Conservation (phyloP, 2,113 vertebrate species). For the Dolichallabes microphthalmus region DNA sequence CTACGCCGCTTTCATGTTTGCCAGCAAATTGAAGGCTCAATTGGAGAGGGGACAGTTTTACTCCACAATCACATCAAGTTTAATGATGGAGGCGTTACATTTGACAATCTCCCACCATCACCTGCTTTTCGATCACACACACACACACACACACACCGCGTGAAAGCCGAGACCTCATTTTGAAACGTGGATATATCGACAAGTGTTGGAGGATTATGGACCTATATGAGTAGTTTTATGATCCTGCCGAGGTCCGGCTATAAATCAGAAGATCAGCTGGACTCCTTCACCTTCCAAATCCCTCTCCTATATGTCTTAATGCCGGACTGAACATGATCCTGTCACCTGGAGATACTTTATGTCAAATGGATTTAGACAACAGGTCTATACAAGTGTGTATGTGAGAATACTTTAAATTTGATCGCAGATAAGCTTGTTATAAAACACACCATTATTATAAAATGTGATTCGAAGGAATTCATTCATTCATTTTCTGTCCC, state of each 20-base stretch:
- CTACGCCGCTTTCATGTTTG: constrained; percentile 67
- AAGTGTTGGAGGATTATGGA: constrained; percentile 36
- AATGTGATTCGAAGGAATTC: too few relatives aligned
- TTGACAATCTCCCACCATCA: constrained; percentile 40
- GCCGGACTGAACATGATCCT: not conserved
- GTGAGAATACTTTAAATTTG: not conserved
- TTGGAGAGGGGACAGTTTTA: constrained; percentile 47
- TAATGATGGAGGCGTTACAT: constrained; percentile 49
- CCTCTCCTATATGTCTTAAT: not conserved
- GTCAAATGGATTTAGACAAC: not conserved
- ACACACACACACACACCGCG: not conserved
- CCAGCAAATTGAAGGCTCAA: constrained; percentile 59
- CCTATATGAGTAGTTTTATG: constrained; percentile 30
- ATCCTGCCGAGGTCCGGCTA: constrained; percentile 7
- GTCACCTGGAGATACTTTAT: not conserved
- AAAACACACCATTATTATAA: not conserved
- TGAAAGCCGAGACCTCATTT: constrained; percentile 7
- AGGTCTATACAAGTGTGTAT: too few relatives aligned
- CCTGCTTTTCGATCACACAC: constrained; percentile 9
- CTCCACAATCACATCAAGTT: constrained; percentile 51
- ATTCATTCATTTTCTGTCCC: too few relatives aligned
- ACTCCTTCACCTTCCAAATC: constrained; percentile 6
- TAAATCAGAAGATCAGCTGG: constrained; percentile 33
- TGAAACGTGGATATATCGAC: constrained; percentile 41
- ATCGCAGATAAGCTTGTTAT: not conserved